These are phyloP conservation scores for Tetragonisca angustula DNA, from an alignment of 2,888 invertebrate genomes.

Conservation along the genomic window DNA sequence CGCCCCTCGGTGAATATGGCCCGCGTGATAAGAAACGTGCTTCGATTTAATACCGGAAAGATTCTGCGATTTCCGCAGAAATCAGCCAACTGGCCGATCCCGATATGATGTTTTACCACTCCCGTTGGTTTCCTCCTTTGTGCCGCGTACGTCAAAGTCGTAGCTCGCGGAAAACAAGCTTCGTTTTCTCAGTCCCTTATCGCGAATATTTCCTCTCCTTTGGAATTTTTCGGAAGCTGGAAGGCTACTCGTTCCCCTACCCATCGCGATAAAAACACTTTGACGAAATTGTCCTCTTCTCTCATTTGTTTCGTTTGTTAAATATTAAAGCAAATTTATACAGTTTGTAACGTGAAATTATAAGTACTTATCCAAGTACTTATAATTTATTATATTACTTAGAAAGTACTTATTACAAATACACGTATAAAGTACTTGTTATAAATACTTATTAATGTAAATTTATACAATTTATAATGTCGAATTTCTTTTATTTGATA, in stretches of 20 bases:
- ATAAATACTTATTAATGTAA: too few relatives aligned
- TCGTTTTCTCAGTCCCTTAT: neutral
- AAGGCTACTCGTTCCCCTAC: too few relatives aligned
- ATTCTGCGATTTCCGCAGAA: conserved; percentile 62
- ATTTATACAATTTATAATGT: too few relatives aligned
- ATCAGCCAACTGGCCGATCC: conserved; percentile 60
- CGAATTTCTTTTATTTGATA: neutral
- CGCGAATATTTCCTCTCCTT: neutral
- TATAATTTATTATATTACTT: too few relatives aligned
- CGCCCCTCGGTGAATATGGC: conserved; percentile 62
- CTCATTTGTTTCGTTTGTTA: too few relatives aligned
- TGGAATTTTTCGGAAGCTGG: neutral
- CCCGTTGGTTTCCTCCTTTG: neutral
- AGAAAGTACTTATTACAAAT: too few relatives aligned
- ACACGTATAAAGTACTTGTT: too few relatives aligned
- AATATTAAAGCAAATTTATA: too few relatives aligned
- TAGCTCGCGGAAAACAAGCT: conserved; percentile 5
- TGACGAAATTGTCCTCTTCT: neutral
- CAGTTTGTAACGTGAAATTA: too few relatives aligned
- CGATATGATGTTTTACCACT: conserved; percentile 50
- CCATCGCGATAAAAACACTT: neutral
- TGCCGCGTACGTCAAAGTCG: conserved; percentile 9
- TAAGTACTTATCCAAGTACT: too few relatives aligned
- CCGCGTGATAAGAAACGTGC: conserved; percentile 70
- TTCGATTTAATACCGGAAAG: conserved; percentile 70